Conservation (phyloP, 2,888 invertebrate genomes). For the Drosophila setosimentum region DNA sequence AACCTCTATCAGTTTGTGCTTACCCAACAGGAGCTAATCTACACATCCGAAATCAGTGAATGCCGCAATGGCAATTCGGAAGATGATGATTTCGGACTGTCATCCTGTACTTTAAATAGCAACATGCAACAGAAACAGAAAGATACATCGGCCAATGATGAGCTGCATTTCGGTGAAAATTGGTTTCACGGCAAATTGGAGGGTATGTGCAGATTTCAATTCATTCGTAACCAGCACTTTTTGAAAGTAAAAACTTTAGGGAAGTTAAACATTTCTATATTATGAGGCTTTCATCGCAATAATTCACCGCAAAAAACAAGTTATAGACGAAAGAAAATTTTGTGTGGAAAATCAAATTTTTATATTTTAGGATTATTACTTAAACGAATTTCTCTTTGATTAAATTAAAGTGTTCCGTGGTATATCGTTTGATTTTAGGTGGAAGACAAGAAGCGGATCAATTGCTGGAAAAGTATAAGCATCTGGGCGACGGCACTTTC, state of each 20-base stretch:
- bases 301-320: background rate
- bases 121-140: constrained; percentile 86
- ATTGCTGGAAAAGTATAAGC: constrained; percentile 89
- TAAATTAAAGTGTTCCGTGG: background rate
- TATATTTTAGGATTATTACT: background rate
- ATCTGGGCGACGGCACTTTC: constrained; percentile 96
- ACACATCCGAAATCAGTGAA: constrained; percentile 87
- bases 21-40: constrained; percentile 94
- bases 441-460: constrained; percentile 92
- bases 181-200: constrained; percentile 97
- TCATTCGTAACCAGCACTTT: no score
- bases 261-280: background rate
- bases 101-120: constrained; percentile 50
- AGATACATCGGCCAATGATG: constrained; percentile 92
- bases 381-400: background rate
- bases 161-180: constrained; percentile 95
- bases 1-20: constrained; percentile 97
- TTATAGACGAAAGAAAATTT: background rate
- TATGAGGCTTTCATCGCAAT: background rate
- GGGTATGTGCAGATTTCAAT: constrained; percentile 76
- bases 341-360: background rate
- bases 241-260: background rate
- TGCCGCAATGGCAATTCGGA: constrained; percentile 88
- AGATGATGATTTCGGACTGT: constrained; percentile 86
- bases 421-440: constrained; percentile 73